These are phyloP conservation scores for Carlito syrichta DNA, from an alignment of 2,113 vertebrate species.

Conservation along the genomic window DNA sequence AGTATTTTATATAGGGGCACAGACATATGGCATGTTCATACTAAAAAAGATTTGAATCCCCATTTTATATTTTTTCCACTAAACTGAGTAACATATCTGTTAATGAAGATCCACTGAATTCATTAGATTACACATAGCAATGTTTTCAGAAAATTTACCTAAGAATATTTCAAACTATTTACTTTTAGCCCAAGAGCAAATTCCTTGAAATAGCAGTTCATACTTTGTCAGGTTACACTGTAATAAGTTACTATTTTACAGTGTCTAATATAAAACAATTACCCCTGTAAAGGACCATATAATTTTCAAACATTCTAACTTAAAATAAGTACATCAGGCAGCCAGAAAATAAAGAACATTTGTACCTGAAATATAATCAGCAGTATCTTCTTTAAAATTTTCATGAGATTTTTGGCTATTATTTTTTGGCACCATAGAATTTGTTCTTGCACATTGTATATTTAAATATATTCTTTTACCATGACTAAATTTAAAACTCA, in stretches of 20 bases:
- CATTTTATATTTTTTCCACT: not conserved
- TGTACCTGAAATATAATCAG: conserved; percentile 10
- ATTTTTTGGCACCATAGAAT: not conserved
- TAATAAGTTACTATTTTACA: not conserved
- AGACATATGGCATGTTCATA: not conserved
- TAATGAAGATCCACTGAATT: not conserved
- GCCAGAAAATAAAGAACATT: not conserved
- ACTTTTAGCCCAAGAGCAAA: not conserved
- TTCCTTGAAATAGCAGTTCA: not conserved
- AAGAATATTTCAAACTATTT: not conserved
- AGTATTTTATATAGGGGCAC: not conserved
- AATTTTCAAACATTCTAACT: not conserved
- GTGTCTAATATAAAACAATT: not conserved
- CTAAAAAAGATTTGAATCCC: not conserved
- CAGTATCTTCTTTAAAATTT: conserved; percentile 42
- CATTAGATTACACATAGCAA: not conserved
- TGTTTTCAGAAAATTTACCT: not conserved
- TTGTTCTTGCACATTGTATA: not conserved
- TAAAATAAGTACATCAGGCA: not conserved
- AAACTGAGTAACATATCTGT: not conserved
- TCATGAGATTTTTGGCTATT: not conserved
- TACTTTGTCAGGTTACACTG: not conserved
- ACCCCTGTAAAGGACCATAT: not conserved
- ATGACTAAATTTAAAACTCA: conserved; percentile 49
- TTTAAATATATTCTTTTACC: conserved; percentile 47